A percentile compares a stretch with the other conserved stretches of the same genome.
phyloP scores from a whole-genome alignment of 2,888 invertebrate species.

The Chromoteleia sp. region DNA sequence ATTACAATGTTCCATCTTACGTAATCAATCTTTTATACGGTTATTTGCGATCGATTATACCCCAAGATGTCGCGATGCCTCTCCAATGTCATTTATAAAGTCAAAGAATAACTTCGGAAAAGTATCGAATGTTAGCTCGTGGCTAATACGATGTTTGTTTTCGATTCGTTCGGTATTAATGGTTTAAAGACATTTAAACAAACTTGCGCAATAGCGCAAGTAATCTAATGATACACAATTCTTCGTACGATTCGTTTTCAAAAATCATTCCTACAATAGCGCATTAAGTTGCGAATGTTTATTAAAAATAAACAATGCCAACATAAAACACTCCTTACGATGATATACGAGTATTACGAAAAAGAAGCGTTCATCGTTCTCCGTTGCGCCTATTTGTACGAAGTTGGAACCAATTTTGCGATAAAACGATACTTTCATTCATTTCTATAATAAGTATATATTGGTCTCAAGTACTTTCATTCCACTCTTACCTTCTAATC shows the following conservation, averaged over 20 bases:
- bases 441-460: neutral
- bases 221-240: conserved; percentile 9
- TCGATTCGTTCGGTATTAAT: conserved; percentile 11
- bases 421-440: conserved; percentile 10
- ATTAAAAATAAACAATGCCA: conserved; percentile 31
- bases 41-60: conserved; percentile 41
- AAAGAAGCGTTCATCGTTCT: conserved; percentile 8
- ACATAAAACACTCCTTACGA: conserved; percentile 1
- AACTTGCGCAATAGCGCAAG: conserved; percentile 30
- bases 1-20: conserved; percentile 42
- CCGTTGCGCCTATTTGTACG: neutral
- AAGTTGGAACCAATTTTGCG: conserved; percentile 28
- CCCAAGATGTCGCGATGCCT: neutral
- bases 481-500: neutral
- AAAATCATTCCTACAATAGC: conserved; percentile 33
- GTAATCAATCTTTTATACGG: conserved; percentile 44
- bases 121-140: neutral
- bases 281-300: conserved; percentile 28
- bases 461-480: neutral
- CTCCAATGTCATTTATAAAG: neutral
- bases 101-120: conserved; percentile 4
- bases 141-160: neutral
- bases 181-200: conserved; percentile 37
- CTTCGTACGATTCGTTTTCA: conserved; percentile 16
- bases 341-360: conserved; percentile 6